These are phyloP conservation scores for Empidonax alnorum DNA, from an alignment of 2,113 vertebrate genomes.

Conservation along the genomic window DNA sequence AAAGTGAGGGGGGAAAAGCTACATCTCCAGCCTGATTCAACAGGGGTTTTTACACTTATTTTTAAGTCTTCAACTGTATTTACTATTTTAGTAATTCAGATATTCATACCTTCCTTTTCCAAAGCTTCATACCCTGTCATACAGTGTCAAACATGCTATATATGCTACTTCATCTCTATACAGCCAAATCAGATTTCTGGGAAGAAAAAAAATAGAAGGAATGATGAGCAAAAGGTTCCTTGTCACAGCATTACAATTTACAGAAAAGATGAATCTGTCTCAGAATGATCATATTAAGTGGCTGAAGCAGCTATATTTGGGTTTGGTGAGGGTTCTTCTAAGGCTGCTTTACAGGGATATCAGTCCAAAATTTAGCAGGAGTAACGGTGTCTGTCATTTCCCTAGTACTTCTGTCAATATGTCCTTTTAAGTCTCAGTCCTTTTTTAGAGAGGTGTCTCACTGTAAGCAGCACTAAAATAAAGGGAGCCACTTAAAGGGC, in stretches of 20 bases:
- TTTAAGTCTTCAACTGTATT: not conserved
- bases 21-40: not conserved
- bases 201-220: not conserved
- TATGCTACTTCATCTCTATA: conserved; percentile 10
- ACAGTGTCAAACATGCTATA: not conserved
- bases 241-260: conserved; percentile 21
- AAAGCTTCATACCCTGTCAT: not conserved
- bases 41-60: conserved; percentile 3
- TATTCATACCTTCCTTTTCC: not conserved
- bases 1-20: not conserved
- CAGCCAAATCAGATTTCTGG: conserved; percentile 7
- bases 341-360: not conserved
- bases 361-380: conserved; percentile 24
- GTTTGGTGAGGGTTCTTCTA: not conserved
- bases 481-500: not conserved
- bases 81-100: conserved; percentile 20
- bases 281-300: not conserved
- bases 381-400: not conserved
- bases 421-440: not conserved
- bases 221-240: conserved; percentile 4
- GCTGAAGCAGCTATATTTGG: not conserved
- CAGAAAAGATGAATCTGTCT: not conserved
- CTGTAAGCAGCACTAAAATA: not conserved
- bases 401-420: not conserved
- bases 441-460: not conserved